Percentiles rank a stretch among this genome's conserved stretches.
These are phyloP conservation scores for Struthidea cinerea DNA, from an alignment of 2,113 vertebrate species.

Conservation along the genomic window DNA sequence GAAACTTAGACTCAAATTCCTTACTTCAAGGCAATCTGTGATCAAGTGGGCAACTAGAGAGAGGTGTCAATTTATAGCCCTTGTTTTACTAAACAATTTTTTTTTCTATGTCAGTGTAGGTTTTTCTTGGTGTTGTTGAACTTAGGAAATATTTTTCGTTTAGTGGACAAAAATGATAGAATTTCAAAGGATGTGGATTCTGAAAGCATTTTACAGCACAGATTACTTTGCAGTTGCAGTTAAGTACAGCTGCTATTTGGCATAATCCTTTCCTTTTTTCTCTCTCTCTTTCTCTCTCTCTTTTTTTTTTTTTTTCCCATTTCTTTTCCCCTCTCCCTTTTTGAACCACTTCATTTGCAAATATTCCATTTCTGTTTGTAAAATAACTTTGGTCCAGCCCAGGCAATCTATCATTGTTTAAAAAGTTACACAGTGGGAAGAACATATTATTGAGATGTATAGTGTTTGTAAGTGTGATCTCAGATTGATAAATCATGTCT, in stretches of 20 bases:
- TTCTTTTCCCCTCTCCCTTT: background rate
- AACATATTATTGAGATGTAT: constrained; percentile 78
- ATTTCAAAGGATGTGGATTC: background rate
- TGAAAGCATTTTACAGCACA: background rate
- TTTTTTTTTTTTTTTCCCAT: accelerated
- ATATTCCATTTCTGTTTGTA: constrained; percentile 59
- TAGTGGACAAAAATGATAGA: background rate
- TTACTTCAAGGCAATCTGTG: background rate
- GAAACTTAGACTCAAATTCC: background rate
- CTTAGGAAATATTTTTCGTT: background rate
- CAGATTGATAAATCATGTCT: constrained; percentile 76
- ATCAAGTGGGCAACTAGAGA: background rate
- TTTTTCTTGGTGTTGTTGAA: background rate
- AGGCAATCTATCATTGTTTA: constrained; percentile 70
- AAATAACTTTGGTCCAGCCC: constrained; percentile 48
- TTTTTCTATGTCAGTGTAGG: background rate
- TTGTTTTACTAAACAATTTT: background rate
- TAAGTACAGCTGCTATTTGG: background rate
- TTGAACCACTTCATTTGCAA: constrained; percentile 35
- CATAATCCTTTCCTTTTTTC: background rate
- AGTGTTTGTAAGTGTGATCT: constrained; percentile 70
- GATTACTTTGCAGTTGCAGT: background rate
- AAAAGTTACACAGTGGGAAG: constrained; percentile 68
- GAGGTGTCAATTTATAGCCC: background rate
- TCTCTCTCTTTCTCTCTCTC: background rate